phyloP scores from a whole-genome alignment of 2,797 vertebrate species.

The Micropoecilia bifurca region DNA sequence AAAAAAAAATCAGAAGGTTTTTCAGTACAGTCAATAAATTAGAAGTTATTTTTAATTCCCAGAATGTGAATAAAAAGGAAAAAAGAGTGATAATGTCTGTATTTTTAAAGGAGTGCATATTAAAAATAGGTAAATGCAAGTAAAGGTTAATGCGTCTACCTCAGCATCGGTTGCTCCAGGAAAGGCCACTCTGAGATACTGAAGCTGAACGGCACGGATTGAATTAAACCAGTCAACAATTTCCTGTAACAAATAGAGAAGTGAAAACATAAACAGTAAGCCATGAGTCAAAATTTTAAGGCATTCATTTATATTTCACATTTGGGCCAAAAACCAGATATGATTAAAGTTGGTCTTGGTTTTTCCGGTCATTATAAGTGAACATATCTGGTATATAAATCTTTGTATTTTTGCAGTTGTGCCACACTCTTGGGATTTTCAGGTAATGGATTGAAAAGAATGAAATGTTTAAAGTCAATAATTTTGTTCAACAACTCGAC shows the following conservation, averaged over 20 bases:
- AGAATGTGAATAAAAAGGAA: neutral
- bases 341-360: neutral
- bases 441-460: neutral
- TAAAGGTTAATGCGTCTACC: conserved; percentile 69
- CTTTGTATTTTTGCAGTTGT: neutral
- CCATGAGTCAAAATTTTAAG: neutral
- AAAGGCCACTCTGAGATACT: conserved; percentile 91
- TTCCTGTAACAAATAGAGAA: conserved; percentile 74
- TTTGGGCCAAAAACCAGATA: neutral
- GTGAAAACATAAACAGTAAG: neutral
- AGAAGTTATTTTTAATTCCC: neutral
- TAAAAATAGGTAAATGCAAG: neutral
- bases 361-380: neutral
- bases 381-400: neutral
- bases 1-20: neutral
- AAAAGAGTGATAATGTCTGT: neutral
- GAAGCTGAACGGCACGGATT: conserved; percentile 88
- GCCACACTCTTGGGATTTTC: neutral
- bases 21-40: neutral
- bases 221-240: conserved; percentile 93
- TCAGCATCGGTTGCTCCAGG: conserved; percentile 87
- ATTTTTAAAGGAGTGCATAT: neutral
- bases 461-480: neutral
- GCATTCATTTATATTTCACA: neutral
- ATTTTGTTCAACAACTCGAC: neutral